Evolutionary conservation across 1,140 invertebrate species (phyloP).

Genomic region (Listronotus bonariensis): DNA sequence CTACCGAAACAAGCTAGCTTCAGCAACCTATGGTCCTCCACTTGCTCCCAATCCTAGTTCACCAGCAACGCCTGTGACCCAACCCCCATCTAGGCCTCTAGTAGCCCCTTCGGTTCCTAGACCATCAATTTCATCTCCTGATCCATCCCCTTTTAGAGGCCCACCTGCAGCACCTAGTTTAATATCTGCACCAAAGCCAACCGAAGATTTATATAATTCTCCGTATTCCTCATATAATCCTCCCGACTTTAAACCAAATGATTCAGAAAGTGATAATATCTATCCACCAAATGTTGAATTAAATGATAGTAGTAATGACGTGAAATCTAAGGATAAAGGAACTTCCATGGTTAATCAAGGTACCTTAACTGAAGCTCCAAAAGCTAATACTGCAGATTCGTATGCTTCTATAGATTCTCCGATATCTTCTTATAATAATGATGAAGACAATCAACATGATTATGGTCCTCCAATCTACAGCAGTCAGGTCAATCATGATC

Average conservation of each 20-base stretch:
- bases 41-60: slow-evolving; percentile 3
- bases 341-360: background rate
- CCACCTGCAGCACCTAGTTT: slow-evolving; percentile 14
- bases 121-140: slow-evolving; percentile 3
- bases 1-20: slow-evolving; percentile 36
- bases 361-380: background rate
- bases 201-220: slow-evolving; percentile 41
- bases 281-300: slow-evolving; percentile 26
- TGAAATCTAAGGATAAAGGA: background rate
- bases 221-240: slow-evolving; percentile 51
- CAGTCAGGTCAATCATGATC: slow-evolving; percentile 37
- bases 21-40: slow-evolving; percentile 30
- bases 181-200: slow-evolving; percentile 19
- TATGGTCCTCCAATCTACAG: slow-evolving; percentile 10
- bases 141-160: slow-evolving; percentile 1
- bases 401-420: slow-evolving; percentile 40
- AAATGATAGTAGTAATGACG: background rate
- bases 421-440: slow-evolving; percentile 27
- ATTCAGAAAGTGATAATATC: slow-evolving; percentile 6
- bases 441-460: background rate
- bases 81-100: background rate
- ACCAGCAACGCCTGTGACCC: background rate
- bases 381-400: slow-evolving; percentile 24
- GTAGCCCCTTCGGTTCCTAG: slow-evolving; percentile 8
- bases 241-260: slow-evolving; percentile 40